These are phyloP conservation scores for Tyrannus savana DNA, from an alignment of 2,113 vertebrate genomes.

Conservation along the genomic window DNA sequence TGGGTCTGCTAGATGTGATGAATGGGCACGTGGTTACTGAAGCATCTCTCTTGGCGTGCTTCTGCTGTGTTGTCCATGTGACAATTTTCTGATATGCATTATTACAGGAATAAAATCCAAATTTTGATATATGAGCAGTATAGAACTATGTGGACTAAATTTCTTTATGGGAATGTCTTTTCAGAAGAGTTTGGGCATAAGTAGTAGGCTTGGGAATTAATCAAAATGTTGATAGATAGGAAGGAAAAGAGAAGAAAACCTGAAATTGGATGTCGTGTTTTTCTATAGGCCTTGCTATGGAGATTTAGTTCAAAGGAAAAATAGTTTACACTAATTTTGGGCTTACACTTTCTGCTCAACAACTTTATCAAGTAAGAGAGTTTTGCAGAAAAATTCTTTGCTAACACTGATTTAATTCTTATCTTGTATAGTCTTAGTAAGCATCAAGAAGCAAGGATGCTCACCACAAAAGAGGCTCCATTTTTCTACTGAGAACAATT, in stretches of 20 bases:
- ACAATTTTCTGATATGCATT: not conserved
- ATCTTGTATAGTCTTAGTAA: not conserved
- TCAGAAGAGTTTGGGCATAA: not conserved
- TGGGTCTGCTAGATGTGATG: not conserved
- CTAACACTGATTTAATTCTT: not conserved
- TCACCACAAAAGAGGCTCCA: not conserved
- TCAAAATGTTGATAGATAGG: not conserved
- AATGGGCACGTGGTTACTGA: not conserved
- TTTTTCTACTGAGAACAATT: constrained; percentile 13
- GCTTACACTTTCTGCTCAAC: not conserved
- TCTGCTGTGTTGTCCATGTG: not conserved
- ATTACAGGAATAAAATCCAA: not conserved
- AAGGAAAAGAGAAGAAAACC: not conserved
- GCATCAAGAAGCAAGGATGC: not conserved
- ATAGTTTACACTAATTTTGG: not conserved
- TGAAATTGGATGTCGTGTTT: not conserved
- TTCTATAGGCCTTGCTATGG: not conserved
- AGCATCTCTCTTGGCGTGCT: not conserved
- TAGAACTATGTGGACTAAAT: not conserved
- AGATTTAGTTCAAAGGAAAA: not conserved
- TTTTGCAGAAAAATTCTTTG: not conserved
- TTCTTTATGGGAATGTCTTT: not conserved
- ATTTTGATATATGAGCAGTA: not conserved
- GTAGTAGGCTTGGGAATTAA: not conserved
- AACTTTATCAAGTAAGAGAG: not conserved